Conservation (phyloP, 92 coral and sea anemone species). For the Porites rus region DNA sequence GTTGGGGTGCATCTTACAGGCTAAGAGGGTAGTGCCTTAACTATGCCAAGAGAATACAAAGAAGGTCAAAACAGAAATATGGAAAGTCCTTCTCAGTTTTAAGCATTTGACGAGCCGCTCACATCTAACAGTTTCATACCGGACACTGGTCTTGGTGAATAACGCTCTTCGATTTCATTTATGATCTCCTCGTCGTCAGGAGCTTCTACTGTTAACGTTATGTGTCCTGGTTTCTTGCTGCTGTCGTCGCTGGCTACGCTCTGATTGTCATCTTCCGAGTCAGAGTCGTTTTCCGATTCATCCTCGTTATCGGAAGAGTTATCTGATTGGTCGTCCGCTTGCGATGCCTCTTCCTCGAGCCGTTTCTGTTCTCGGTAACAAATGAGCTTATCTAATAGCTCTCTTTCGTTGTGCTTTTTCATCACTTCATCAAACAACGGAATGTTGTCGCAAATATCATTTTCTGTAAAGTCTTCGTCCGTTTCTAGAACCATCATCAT, state of each 20-base stretch:
- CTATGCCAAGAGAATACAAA: background rate
- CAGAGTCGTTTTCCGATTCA: constrained; percentile 50
- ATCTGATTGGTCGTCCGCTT: constrained; percentile 39
- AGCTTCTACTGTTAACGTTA: constrained; percentile 12
- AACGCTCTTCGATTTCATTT: background rate
- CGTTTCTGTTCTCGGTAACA: constrained; percentile 73
- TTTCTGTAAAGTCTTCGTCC: constrained; percentile 88
- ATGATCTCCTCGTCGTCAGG: constrained; percentile 1
- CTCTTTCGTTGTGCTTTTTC: constrained; percentile 69
- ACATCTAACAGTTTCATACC: background rate
- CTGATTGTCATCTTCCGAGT: constrained; percentile 52
- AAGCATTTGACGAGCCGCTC: constrained; percentile 44
- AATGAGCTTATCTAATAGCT: constrained; percentile 68
- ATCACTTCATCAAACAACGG: constrained; percentile 89
- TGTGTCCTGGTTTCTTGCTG: background rate
- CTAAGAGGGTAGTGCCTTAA: background rate
- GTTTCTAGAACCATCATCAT: constrained; percentile 86
- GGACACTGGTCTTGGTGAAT: background rate
- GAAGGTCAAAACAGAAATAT: background rate
- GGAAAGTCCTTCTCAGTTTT: background rate
- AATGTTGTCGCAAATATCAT: constrained; percentile 94
- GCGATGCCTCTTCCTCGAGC: constrained; percentile 44
- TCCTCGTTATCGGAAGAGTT: constrained; percentile 43
- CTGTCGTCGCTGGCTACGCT: constrained; percentile 33
- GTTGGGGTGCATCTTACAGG: background rate